Conservation (phyloP, 2,797 vertebrate species). For the Rhinogobio ventralis region DNA sequence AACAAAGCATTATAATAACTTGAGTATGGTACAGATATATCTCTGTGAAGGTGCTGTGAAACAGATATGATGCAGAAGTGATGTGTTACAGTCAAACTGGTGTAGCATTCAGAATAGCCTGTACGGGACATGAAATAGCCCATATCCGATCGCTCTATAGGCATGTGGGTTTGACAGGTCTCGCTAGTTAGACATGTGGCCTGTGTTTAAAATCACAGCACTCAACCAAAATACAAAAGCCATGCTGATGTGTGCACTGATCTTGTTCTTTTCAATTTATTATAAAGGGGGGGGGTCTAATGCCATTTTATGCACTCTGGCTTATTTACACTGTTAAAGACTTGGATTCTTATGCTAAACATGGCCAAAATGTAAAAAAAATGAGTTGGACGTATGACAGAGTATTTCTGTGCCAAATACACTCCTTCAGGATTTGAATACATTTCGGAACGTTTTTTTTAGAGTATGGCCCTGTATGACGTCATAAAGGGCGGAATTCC, state of each 20-base stretch:
- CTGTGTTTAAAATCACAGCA: constrained; percentile 22
- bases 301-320: too few relatives aligned
- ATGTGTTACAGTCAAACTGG: constrained; percentile 9
- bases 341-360: too few relatives aligned
- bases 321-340: too few relatives aligned
- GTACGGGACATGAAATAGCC: constrained; percentile 17
- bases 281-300: background rate
- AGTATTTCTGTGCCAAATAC: too few relatives aligned
- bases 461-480: too few relatives aligned
- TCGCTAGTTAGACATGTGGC: constrained; percentile 17
- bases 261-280: background rate
- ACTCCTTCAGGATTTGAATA: too few relatives aligned
- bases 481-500: too few relatives aligned
- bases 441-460: too few relatives aligned
- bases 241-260: background rate
- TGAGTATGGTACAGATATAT: background rate
- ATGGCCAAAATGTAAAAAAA: too few relatives aligned
- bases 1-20: constrained; percentile 20
- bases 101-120: constrained; percentile 6
- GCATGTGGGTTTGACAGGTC: constrained; percentile 14
- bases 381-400: too few relatives aligned
- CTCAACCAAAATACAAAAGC: background rate
- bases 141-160: constrained; percentile 26
- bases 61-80: constrained; percentile 10
- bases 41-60: background rate